Evolutionary conservation across 30 jellyfish, hydroid and myxozoan species (phyloP).

Genomic region (Aurelia aurita): DNA sequence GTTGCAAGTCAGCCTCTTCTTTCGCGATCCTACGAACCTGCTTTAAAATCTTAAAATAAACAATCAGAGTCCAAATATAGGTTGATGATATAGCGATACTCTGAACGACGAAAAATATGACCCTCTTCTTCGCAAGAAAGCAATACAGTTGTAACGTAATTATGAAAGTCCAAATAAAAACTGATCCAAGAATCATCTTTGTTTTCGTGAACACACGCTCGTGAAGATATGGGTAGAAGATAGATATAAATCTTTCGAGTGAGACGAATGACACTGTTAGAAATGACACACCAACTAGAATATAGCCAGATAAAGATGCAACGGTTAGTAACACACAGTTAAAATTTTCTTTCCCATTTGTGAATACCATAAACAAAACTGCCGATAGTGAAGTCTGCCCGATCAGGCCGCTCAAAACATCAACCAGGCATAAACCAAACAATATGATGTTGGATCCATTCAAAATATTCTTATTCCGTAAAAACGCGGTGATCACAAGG

Average conservation of each 20-base stretch:
- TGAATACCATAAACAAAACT: conserved; percentile 16
- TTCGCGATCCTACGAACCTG: conserved; percentile 48
- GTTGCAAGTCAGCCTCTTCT: conserved; percentile 41
- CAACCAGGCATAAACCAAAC: conserved; percentile 53
- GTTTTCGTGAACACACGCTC: conserved; percentile 38
- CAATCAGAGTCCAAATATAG: conserved; percentile 70
- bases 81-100: conserved; percentile 44
- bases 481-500: conserved; percentile 57
- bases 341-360: conserved; percentile 12
- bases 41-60: conserved; percentile 56
- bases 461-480: conserved; percentile 25
- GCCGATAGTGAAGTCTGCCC: conserved; percentile 69
- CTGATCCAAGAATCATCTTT: conserved; percentile 25
- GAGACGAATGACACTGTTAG: conserved; percentile 78
- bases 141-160: conserved; percentile 23
- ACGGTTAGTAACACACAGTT: conserved; percentile 49
- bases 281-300: conserved; percentile 72
- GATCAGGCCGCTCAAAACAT: conserved; percentile 58
- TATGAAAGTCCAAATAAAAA: conserved; percentile 57
- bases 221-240: conserved; percentile 71
- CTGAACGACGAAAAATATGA: conserved; percentile 59
- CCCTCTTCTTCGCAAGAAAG: conserved; percentile 25
- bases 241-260: conserved; percentile 75
- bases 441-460: conserved; percentile 50
- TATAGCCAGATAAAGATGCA: conserved; percentile 63